Conservation (phyloP, 2,797 vertebrate genomes). For the Denticeps clupeoides region DNA sequence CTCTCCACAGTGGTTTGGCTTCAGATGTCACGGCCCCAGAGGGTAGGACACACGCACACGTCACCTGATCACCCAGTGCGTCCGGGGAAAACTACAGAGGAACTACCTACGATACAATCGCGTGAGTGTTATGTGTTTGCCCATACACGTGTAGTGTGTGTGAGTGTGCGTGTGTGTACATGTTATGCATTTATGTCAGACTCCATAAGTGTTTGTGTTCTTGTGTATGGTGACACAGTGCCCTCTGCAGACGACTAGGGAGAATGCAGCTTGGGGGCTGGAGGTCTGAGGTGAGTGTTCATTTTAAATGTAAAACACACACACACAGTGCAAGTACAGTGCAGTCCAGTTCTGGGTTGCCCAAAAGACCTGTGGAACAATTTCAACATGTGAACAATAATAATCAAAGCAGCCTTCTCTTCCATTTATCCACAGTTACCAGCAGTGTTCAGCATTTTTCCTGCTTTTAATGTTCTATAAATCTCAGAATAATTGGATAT, state of each 20-base stretch:
- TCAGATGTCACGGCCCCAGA: background rate
- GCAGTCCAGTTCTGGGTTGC: too few species aligned
- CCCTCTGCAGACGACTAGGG: slow-evolving; percentile 52
- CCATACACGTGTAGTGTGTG: too few species aligned
- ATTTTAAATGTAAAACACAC: too few species aligned
- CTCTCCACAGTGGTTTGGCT: background rate
- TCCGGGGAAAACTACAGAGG: background rate
- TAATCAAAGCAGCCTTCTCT: too few species aligned
- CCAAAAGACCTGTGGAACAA: too few species aligned
- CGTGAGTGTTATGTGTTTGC: background rate
- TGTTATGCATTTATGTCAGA: background rate
- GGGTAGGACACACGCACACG: background rate
- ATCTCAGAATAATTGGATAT: too few species aligned
- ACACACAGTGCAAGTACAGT: too few species aligned
- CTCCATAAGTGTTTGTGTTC: background rate
- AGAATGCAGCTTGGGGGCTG: slow-evolving; percentile 12
- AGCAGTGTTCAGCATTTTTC: too few species aligned
- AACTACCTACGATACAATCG: too few species aligned
- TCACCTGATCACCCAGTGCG: background rate
- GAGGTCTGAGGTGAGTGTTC: slow-evolving; percentile 47
- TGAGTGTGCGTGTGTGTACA: background rate
- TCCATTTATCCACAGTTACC: too few species aligned
- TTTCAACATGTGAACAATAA: too few species aligned
- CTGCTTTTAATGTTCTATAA: too few species aligned
- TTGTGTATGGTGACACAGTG: slow-evolving; percentile 45